phyloP scores from a whole-genome alignment of 2,888 invertebrate genomes.

The Pristionchus mayeri region DNA sequence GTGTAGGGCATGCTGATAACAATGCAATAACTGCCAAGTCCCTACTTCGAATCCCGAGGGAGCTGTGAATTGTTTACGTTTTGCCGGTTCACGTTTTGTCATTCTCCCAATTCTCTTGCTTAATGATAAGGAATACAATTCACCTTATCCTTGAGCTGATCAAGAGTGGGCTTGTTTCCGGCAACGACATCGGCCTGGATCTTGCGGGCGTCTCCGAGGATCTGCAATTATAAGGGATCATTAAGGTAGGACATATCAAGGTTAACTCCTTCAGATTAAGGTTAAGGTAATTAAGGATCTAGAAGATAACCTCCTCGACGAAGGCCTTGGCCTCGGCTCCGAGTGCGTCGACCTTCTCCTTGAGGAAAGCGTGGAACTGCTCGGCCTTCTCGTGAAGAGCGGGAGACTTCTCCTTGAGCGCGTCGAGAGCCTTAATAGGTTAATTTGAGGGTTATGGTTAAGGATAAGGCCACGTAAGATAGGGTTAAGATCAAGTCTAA shows the following conservation, averaged over 20 bases:
- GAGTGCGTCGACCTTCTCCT: constrained; percentile 57
- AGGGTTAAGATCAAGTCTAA: constrained; percentile 48
- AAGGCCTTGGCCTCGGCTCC: constrained; percentile 63
- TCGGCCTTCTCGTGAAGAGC: constrained; percentile 69
- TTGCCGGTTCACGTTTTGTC: no score
- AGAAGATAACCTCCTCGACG: constrained; percentile 61
- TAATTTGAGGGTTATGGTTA: not conserved
- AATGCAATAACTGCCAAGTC: no score
- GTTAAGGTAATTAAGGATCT: constrained; percentile 9
- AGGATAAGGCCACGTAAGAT: not conserved
- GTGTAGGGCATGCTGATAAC: no score
- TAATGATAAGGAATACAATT: no score
- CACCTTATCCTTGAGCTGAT: constrained; percentile 52
- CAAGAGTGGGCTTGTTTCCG: constrained; percentile 52
- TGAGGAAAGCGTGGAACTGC: constrained; percentile 65
- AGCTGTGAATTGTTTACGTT: no score
- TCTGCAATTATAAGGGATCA: not conserved
- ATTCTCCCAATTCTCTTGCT: no score
- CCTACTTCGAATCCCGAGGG: no score
- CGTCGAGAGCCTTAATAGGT: constrained; percentile 63
- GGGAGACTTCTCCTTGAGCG: constrained; percentile 71
- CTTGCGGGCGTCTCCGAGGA: constrained; percentile 50
- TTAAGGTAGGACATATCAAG: not conserved
- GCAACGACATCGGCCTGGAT: constrained; percentile 52
- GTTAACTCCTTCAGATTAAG: not conserved